phyloP scores from a whole-genome alignment of 2,888 invertebrate genomes.

The Drosophila cognata region DNA sequence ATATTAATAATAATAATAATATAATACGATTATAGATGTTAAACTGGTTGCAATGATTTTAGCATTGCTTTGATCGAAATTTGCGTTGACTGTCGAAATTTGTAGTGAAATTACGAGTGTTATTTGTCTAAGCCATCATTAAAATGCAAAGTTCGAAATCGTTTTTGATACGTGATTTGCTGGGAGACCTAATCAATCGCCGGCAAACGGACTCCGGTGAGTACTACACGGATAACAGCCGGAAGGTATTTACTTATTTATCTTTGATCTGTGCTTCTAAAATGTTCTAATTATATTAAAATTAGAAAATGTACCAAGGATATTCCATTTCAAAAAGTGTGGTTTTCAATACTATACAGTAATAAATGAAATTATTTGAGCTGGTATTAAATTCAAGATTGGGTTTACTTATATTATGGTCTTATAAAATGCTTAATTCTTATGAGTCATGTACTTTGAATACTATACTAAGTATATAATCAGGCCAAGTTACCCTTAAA shows the following conservation, averaged over 20 bases:
- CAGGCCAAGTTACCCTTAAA: not conserved
- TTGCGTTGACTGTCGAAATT: not conserved
- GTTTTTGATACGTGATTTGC: constrained; percentile 92
- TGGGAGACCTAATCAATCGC: constrained; percentile 88
- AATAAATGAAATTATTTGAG: not conserved
- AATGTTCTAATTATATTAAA: not conserved
- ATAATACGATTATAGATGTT: not conserved
- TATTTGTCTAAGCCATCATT: not conserved
- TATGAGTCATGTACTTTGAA: not conserved
- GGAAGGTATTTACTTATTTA: not conserved
- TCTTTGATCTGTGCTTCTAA: not conserved
- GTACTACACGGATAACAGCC: constrained; percentile 9
- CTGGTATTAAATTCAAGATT: not conserved
- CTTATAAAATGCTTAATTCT: not conserved
- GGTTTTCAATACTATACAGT: not conserved
- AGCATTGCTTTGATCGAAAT: constrained; percentile 9
- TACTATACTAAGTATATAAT: not conserved
- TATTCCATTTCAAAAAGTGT: not conserved
- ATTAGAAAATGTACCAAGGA: not conserved
- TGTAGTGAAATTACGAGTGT: not conserved
- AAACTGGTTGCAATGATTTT: constrained; percentile 18
- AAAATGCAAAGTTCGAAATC: constrained; percentile 89
- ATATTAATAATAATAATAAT: not conserved
- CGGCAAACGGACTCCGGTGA: constrained; percentile 86
- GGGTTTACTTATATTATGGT: not conserved